A percentile compares a stretch with the other conserved stretches of the same genome.
These are phyloP conservation scores for Arvicanthis niloticus DNA, from an alignment of 2,113 vertebrate genomes.

Conservation along the genomic window DNA sequence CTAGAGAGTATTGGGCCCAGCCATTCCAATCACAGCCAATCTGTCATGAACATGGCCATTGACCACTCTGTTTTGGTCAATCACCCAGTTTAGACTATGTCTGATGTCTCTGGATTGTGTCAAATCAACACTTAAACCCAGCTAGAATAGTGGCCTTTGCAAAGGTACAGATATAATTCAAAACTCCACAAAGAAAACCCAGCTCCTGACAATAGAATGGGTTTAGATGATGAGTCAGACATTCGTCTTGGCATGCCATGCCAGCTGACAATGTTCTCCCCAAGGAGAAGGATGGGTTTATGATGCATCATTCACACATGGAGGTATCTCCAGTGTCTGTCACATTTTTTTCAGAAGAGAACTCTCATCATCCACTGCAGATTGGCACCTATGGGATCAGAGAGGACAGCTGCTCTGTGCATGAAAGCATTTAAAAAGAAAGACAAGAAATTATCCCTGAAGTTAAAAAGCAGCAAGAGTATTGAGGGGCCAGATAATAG, in stretches of 20 bases:
- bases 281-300: neutral
- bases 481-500: neutral
- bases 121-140: too few relatives aligned
- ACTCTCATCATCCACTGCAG: neutral
- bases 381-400: neutral
- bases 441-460: neutral
- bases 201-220: neutral
- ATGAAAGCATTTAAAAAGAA: neutral
- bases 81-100: neutral
- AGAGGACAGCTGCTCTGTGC: neutral
- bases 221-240: neutral
- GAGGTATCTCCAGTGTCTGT: neutral
- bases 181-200: neutral
- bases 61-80: neutral
- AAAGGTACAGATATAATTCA: neutral
- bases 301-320: neutral
- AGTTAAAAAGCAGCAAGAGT: constrained; percentile 14
- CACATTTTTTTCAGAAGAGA: neutral
- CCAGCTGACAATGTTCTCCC: neutral
- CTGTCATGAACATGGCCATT: neutral
- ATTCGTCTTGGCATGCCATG: neutral
- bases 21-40: too few relatives aligned
- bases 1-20: neutral
- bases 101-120: neutral
- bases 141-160: neutral